Percentiles rank a stretch among this genome's conserved stretches.
These are phyloP conservation scores for Carcina quercana DNA, from an alignment of 2,888 invertebrate genomes.

Conservation along the genomic window DNA sequence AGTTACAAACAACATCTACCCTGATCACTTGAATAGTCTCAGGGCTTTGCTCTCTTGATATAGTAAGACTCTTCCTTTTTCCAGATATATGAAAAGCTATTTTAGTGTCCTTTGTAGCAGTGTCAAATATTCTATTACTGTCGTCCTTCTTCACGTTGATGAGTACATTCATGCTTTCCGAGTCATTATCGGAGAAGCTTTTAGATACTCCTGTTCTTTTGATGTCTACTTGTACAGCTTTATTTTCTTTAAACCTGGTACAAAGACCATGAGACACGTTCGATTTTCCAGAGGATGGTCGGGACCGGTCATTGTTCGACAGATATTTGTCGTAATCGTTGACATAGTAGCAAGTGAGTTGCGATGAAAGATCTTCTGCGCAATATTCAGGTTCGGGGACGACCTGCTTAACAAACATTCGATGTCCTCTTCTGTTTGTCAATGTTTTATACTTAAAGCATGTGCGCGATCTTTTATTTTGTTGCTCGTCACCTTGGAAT, in stretches of 20 bases:
- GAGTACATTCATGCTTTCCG: background rate
- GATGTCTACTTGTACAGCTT: constrained; percentile 37
- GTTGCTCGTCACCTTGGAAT: constrained; percentile 45
- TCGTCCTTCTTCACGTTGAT: constrained; percentile 3
- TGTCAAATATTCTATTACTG: constrained; percentile 12
- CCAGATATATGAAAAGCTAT: constrained; percentile 45
- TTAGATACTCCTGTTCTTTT: constrained; percentile 12
- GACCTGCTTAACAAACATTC: constrained; percentile 61
- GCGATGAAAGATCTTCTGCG: constrained; percentile 41
- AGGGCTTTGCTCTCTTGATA: constrained; percentile 59
- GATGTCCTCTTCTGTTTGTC: constrained; percentile 36
- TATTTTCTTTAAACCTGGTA: constrained; percentile 35
- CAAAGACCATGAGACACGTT: constrained; percentile 32
- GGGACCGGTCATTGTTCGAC: constrained; percentile 40
- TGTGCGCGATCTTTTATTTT: constrained; percentile 39
- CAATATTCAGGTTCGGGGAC: constrained; percentile 31
- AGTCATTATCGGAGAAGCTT: background rate
- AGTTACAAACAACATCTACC: constrained; percentile 63
- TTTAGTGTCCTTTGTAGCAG: constrained; percentile 35
- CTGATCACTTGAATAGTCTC: constrained; percentile 66
- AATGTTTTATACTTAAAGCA: constrained; percentile 55
- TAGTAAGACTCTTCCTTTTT: constrained; percentile 59
- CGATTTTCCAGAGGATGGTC: constrained; percentile 50
- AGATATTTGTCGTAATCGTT: constrained; percentile 59
- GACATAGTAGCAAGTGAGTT: constrained; percentile 47